Evolutionary conservation across 2,888 invertebrate genomes (phyloP), one percentile per base, ranked within the genome.

Genomic region (Drosophila koepferae): DNA sequence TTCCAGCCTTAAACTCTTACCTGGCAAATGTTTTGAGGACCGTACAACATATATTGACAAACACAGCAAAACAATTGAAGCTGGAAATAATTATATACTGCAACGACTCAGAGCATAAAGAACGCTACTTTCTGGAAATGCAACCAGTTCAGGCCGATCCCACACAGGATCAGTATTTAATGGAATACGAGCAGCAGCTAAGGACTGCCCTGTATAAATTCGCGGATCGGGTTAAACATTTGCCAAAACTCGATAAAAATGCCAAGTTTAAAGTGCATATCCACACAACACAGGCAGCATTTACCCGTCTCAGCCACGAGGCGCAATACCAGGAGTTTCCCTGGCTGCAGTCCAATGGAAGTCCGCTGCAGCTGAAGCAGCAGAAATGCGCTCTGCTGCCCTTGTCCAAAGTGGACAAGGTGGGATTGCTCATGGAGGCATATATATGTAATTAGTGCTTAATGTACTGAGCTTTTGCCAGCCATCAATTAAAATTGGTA

Each of bases 271-370:
- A 89, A 61, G 63, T 92, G 9, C 81, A 91, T 6, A 60, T 93
- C 1, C 90, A 92, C 40, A 92, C 93, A 7, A 91, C 91, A 1
- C 91, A 93, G 59, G 62, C 86, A 0, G 89, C 82, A 2, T 92
- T 92, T 55, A 79, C 90, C 0, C 84, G 88, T 28, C 70, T 92
- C 0, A 91, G 84, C 38, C 89, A 92, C 28, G 86, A 91, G 36
- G 55, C 91, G 2, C 72, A 85, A 7, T 83, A 90, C 51, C 91
- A 93, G 81, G 91, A 92, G 14, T 92, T 92, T 62, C 92, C 93
- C 3, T 93, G 92, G 93, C 67, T 93, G 1, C 89, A 89, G 28
- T 78, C 82, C n/a, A 53, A 40, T 12, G 48, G 1, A 1, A 38
- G 28, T 16, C 14, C 8, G 3, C 36, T 14, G 12, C 20, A 23